These are phyloP conservation scores for Lutjanus campechanus DNA, from an alignment of 2,797 vertebrate species.

Conservation along the genomic window DNA sequence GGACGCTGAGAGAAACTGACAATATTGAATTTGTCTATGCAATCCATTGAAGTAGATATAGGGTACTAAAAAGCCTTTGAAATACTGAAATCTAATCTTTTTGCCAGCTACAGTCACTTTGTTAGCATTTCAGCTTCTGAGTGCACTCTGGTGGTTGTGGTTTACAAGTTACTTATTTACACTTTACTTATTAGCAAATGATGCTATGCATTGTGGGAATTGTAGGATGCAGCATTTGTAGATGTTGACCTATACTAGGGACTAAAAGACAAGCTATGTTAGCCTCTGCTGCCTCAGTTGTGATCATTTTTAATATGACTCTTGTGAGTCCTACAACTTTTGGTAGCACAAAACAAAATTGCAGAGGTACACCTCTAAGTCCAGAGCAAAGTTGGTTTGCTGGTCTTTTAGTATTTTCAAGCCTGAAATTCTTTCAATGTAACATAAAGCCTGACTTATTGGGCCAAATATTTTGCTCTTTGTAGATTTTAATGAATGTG, in stretches of 20 bases:
- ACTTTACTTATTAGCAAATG: no score
- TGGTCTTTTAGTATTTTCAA: neutral
- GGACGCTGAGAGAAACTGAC: no score
- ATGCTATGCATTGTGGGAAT: neutral
- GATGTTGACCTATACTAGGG: neutral
- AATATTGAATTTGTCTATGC: no score
- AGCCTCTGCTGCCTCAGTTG: neutral
- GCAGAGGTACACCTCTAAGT: neutral
- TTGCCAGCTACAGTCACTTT: no score
- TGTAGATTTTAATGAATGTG: conserved; percentile 89
- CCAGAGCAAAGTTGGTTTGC: neutral
- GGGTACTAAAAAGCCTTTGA: no score
- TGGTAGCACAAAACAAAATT: neutral
- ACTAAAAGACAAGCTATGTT: neutral
- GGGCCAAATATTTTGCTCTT: conserved; percentile 17
- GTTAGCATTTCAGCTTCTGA: no score
- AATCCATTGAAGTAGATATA: no score
- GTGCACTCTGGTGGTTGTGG: no score
- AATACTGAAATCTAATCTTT: no score
- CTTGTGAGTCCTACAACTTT: neutral
- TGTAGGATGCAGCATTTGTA: neutral
- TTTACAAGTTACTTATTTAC: no score
- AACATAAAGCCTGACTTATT: neutral
- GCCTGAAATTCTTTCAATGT: neutral
- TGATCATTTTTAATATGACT: neutral